phyloP scores from a whole-genome alignment of 2,797 vertebrate species.

The Otolemur crassicaudatus region DNA sequence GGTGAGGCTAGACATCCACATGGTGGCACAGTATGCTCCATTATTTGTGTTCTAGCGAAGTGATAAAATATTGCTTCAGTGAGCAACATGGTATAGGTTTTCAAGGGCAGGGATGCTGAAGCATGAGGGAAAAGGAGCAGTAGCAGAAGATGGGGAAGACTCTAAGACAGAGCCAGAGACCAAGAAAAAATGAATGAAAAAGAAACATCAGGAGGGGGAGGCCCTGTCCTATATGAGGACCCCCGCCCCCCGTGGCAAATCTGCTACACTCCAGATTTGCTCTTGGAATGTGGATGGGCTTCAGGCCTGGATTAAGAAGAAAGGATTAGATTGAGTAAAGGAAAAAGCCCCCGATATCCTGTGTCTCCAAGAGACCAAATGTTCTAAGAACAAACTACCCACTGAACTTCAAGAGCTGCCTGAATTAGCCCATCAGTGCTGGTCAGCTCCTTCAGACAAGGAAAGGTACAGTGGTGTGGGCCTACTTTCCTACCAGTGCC shows the following conservation, averaged over 20 bases:
- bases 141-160: too few relatives aligned
- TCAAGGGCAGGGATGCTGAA: too few relatives aligned
- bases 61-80: neutral
- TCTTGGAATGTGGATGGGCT: conserved; percentile 97
- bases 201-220: too few relatives aligned
- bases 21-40: too few relatives aligned
- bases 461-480: conserved; percentile 95
- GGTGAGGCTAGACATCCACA: too few relatives aligned
- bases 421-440: conserved; percentile 93
- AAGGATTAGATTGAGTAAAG: conserved; percentile 93
- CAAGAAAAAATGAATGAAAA: too few relatives aligned
- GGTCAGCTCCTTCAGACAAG: conserved; percentile 92
- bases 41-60: neutral
- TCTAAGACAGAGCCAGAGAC: too few relatives aligned
- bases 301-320: conserved; percentile 96
- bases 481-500: conserved; percentile 93
- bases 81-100: neutral
- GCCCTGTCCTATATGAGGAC: too few relatives aligned
- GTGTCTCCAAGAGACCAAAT: conserved; percentile 96
- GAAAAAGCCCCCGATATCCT: conserved; percentile 93
- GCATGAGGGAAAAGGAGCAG: too few relatives aligned
- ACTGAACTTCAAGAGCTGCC: conserved; percentile 84
- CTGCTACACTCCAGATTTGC: conserved; percentile 92
- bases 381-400: conserved; percentile 90
- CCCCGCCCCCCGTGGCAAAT: conserved; percentile 87